phyloP scores from a whole-genome alignment of 2,888 invertebrate species.

The Nineta flava region DNA sequence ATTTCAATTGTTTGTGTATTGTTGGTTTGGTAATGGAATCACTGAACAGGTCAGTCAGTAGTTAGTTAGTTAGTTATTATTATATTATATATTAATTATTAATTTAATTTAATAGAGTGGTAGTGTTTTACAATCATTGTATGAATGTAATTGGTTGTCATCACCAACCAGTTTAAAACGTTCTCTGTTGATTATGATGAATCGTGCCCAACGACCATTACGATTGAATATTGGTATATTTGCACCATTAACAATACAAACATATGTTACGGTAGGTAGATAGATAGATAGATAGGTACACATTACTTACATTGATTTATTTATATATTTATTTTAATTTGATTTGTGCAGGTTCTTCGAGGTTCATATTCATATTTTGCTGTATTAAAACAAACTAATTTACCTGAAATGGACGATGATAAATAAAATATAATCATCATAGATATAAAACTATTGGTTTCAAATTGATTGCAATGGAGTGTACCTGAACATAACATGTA shows the following conservation, averaged over 20 bases:
- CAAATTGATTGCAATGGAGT: too few relatives aligned
- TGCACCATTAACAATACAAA: background rate
- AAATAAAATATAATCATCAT: too few relatives aligned
- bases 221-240: background rate
- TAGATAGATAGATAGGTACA: background rate
- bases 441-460: too few relatives aligned
- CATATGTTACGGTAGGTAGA: background rate
- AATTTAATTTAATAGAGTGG: background rate
- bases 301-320: background rate
- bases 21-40: background rate
- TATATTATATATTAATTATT: background rate
- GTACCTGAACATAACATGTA: too few relatives aligned
- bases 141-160: slow-evolving; percentile 1
- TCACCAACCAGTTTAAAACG: background rate
- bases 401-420: background rate
- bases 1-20: slow-evolving; percentile 1
- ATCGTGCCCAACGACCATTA: background rate
- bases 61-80: background rate
- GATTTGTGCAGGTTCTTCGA: background rate
- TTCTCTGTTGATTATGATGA: background rate
- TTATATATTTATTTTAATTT: too few relatives aligned
- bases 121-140: background rate
- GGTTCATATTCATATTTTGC: slow-evolving; percentile 4
- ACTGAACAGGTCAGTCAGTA: background rate
- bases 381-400: slow-evolving; percentile 1